Conservation (phyloP, 2,888 invertebrate genomes). For the Synanthedon andrenaeformis region DNA sequence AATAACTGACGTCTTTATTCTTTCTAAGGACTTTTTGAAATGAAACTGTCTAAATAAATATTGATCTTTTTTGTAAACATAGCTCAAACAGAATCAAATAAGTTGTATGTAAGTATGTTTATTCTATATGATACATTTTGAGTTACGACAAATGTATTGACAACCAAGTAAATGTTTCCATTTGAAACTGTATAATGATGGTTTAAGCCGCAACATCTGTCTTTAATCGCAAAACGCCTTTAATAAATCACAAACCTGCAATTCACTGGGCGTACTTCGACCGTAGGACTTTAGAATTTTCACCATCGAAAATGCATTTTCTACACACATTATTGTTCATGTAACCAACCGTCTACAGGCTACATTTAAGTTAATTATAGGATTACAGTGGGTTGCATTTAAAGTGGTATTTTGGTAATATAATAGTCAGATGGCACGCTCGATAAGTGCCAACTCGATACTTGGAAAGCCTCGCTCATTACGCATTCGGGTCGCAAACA, state of each 20-base stretch:
- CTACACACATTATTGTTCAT: slow-evolving; percentile 48
- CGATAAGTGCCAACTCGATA: slow-evolving; percentile 59
- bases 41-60: too few species aligned
- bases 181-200: background rate
- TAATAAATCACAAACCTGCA: slow-evolving; percentile 46
- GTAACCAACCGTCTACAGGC: slow-evolving; percentile 33
- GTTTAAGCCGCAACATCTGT: background rate
- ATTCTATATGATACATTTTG: too few species aligned
- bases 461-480: slow-evolving; percentile 62
- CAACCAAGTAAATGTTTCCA: background rate
- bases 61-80: too few species aligned
- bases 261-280: slow-evolving; percentile 43
- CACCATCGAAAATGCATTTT: slow-evolving; percentile 61
- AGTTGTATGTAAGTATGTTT: too few species aligned
- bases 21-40: too few species aligned
- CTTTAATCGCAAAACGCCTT: slow-evolving; percentile 3
- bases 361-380: slow-evolving; percentile 68
- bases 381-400: slow-evolving; percentile 59
- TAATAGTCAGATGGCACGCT: slow-evolving; percentile 69
- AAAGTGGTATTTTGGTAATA: slow-evolving; percentile 68
- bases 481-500: slow-evolving; percentile 58
- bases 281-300: slow-evolving; percentile 43
- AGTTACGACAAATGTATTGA: too few species aligned
- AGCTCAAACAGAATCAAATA: too few species aligned
- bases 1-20: too few species aligned